phyloP scores from a whole-genome alignment of 2,888 invertebrate genomes.

The Cataglyphis altisquamis region DNA sequence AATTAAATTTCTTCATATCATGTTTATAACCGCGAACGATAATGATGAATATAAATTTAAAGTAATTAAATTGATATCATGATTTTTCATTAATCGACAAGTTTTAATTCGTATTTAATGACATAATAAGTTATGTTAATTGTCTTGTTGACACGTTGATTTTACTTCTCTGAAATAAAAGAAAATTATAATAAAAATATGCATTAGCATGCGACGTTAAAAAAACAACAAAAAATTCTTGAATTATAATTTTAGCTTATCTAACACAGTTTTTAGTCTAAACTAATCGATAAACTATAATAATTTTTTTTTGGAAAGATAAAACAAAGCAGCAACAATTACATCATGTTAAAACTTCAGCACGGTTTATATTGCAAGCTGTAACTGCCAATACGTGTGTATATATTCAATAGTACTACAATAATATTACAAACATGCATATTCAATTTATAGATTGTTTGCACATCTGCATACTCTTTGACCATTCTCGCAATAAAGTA shows the following conservation, averaged over 20 bases:
- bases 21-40: neutral
- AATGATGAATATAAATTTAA: neutral
- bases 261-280: neutral
- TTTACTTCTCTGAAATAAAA: conserved; percentile 8
- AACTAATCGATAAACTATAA: neutral
- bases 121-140: neutral
- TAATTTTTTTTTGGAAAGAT: neutral
- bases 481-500: no score
- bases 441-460: conserved; percentile 48
- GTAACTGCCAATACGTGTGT: conserved; percentile 19
- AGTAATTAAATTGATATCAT: conserved; percentile 35
- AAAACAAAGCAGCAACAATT: neutral
- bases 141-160: neutral
- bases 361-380: conserved; percentile 19
- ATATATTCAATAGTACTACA: neutral
- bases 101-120: conserved; percentile 10
- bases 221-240: neutral
- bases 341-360: conserved; percentile 58
- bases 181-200: neutral
- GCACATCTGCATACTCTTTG: conserved; percentile 39
- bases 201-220: neutral
- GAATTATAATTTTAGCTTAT: neutral
- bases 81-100: conserved; percentile 22
- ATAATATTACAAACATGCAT: conserved; percentile 34
- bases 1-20: neutral